Conservation (phyloP, 2,113 vertebrate species). For the Trematocara zebra region DNA sequence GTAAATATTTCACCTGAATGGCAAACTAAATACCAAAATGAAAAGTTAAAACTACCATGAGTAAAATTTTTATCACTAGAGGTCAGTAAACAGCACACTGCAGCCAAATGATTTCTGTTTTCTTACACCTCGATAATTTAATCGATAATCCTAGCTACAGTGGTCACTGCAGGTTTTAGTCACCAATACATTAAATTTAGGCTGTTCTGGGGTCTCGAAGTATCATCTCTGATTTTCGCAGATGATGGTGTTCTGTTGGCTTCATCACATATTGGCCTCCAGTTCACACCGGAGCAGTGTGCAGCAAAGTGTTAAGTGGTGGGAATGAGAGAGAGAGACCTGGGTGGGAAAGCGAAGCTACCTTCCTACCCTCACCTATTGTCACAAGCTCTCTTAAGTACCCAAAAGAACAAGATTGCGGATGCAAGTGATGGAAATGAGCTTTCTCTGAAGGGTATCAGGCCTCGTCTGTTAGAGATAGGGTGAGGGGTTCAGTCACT, state of each 20-base stretch:
- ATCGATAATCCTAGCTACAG: neutral
- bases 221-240: neutral
- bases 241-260: neutral
- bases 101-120: neutral
- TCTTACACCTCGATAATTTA: fast-evolving
- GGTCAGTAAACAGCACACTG: neutral
- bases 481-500: neutral
- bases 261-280: neutral
- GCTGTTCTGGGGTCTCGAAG: neutral
- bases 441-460: neutral
- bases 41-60: neutral
- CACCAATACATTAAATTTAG: neutral
- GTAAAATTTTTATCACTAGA: neutral
- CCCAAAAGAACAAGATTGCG: neutral
- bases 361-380: neutral
- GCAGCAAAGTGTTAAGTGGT: neutral
- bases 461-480: neutral
- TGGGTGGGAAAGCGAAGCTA: neutral
- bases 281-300: neutral
- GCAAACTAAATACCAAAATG: neutral
- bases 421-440: neutral
- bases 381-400: neutral
- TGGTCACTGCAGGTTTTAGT: neutral
- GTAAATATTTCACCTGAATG: neutral
- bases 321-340: neutral